Conservation (phyloP, 2,797 vertebrate species). For the Gallinago nigripennis region DNA sequence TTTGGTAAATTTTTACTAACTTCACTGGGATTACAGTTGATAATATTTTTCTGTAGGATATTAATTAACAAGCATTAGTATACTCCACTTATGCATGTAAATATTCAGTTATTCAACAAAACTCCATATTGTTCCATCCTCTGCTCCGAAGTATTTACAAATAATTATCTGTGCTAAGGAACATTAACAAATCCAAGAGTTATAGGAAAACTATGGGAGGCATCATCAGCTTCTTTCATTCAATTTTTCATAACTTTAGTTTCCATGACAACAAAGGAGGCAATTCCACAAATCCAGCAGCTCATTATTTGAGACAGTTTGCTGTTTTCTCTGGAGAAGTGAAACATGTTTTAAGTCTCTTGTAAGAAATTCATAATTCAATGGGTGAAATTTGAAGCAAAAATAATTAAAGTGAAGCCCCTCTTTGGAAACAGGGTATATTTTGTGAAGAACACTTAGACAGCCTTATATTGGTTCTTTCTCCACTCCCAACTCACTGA, state of each 20-base stretch:
- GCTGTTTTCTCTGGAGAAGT: slow-evolving; percentile 31
- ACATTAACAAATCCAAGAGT: background rate
- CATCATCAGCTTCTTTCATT: slow-evolving; percentile 32
- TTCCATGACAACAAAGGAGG: slow-evolving; percentile 61
- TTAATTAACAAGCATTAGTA: background rate
- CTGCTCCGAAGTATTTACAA: background rate
- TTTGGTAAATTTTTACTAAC: background rate
- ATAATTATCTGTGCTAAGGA: background rate
- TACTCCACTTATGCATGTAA: background rate
- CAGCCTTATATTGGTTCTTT: background rate
- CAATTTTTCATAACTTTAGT: slow-evolving; percentile 57
- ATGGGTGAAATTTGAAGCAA: slow-evolving; percentile 29
- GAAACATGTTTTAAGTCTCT: background rate
- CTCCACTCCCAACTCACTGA: background rate
- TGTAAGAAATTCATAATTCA: slow-evolving; percentile 46
- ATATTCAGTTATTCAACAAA: background rate
- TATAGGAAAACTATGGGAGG: background rate
- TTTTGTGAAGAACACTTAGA: slow-evolving; percentile 43
- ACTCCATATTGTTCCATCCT: background rate
- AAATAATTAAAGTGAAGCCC: slow-evolving; percentile 58
- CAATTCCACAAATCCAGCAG: slow-evolving; percentile 21
- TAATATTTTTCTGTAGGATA: background rate
- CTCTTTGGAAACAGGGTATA: slow-evolving; percentile 16
- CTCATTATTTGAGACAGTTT: slow-evolving; percentile 47
- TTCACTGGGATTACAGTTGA: background rate